Percentiles rank a stretch among this genome's conserved stretches.
phyloP scores from a whole-genome alignment of 2,888 invertebrate genomes.

The Eucera pruinosa region DNA sequence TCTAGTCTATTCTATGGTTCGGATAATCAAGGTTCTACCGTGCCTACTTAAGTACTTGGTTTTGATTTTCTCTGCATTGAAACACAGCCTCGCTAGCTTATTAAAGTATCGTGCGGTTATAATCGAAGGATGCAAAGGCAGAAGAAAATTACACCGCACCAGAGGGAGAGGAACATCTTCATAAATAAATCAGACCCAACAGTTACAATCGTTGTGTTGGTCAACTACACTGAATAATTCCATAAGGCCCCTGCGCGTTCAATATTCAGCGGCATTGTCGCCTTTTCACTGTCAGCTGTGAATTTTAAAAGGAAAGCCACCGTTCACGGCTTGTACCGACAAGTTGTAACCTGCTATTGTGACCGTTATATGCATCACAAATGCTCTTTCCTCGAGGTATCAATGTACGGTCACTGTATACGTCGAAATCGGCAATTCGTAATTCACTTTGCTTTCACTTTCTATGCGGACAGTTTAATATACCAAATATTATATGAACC shows the following conservation, averaged over 20 bases:
- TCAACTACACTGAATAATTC: constrained; percentile 35
- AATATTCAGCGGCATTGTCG: constrained; percentile 54
- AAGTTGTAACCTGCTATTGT: constrained; percentile 50
- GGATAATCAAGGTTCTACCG: no score
- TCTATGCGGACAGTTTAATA: not conserved
- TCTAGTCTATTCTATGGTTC: no score
- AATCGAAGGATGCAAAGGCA: not conserved
- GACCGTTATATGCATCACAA: constrained; percentile 38
- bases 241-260: constrained; percentile 20
- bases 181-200: constrained; percentile 23
- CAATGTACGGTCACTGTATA: not conserved
- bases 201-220: constrained; percentile 29
- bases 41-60: not conserved
- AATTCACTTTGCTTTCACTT: not conserved
- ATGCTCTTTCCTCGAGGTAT: constrained; percentile 9
- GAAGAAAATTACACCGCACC: not conserved
- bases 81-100: not conserved
- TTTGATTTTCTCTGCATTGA: not conserved
- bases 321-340: constrained; percentile 31
- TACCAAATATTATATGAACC: not conserved
- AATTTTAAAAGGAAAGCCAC: constrained; percentile 33
- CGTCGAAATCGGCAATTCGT: not conserved
- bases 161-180: constrained; percentile 2
- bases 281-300: constrained; percentile 35
- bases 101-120: not conserved